Percentiles rank a stretch among this genome's conserved stretches.
phyloP scores from a whole-genome alignment of 2,113 vertebrate genomes.

The Pycnonotus jocosus region DNA sequence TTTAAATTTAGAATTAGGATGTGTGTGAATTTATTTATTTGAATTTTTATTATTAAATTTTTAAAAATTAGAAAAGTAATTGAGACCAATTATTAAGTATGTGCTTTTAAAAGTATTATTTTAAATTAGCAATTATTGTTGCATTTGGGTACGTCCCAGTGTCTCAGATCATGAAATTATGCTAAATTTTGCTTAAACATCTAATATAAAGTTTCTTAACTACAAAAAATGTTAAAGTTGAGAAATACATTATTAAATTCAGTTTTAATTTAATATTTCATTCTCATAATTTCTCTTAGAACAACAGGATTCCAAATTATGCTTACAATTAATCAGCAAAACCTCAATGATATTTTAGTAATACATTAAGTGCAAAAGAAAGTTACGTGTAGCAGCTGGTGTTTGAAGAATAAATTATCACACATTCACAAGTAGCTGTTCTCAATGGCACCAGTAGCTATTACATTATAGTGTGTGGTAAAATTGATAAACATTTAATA shows the following conservation, averaged over 20 bases:
- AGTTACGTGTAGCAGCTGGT: not conserved
- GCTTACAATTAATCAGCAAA: not conserved
- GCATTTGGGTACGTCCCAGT: not conserved
- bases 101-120: not conserved
- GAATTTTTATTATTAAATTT: not conserved
- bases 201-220: not conserved
- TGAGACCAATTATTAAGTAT: not conserved
- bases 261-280: not conserved
- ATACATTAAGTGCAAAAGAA: not conserved
- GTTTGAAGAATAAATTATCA: not conserved
- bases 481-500: not conserved
- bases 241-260: not conserved
- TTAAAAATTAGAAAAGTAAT: not conserved
- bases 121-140: not conserved
- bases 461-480: not conserved
- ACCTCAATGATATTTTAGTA: not conserved
- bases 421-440: not conserved
- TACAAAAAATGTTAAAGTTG: not conserved
- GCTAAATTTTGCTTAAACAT: not conserved
- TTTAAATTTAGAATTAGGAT: not conserved
- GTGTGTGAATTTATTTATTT: not conserved
- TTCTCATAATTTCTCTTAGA: not conserved
- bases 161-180: not conserved
- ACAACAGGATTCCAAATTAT: not conserved
- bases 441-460: not conserved